Conservation (phyloP, 2,113 vertebrate genomes). For the Gopherus evgoodei region DNA sequence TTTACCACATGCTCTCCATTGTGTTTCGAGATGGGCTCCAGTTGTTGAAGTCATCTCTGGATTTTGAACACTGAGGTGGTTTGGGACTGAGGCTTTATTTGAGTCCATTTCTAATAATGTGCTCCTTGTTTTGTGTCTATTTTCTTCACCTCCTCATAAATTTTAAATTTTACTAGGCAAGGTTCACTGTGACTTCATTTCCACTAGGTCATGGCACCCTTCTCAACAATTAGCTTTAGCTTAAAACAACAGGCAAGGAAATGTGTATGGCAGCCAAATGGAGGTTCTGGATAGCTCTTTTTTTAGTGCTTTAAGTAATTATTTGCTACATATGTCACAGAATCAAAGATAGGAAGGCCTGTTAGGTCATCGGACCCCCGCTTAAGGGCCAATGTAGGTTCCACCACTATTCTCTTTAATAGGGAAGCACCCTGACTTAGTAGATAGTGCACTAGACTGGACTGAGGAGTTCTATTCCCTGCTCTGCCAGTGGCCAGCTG, state of each 20-base stretch:
- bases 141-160: constrained; percentile 6
- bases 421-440: background rate
- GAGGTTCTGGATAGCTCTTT: background rate
- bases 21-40: constrained; percentile 27
- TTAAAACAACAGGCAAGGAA: constrained; percentile 24
- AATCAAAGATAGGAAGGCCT: background rate
- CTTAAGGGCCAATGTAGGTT: background rate
- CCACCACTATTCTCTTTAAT: rapidly evolving
- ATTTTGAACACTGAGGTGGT: constrained; percentile 23
- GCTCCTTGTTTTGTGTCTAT: background rate
- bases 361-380: background rate
- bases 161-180: constrained; percentile 12
- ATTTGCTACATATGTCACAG: constrained; percentile 19
- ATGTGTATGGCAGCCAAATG: constrained; percentile 10
- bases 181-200: constrained; percentile 26
- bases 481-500: background rate
- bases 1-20: background rate
- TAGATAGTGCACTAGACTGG: no score
- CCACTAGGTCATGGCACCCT: constrained; percentile 51
- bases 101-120: constrained; percentile 11
- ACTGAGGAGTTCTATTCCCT: background rate
- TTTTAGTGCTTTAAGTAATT: background rate
- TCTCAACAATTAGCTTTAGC: constrained; percentile 29
- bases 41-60: constrained; percentile 18
- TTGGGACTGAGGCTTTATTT: background rate